phyloP scores from a whole-genome alignment of 2,888 invertebrate genomes.

The Tenthredo scrophulariae region DNA sequence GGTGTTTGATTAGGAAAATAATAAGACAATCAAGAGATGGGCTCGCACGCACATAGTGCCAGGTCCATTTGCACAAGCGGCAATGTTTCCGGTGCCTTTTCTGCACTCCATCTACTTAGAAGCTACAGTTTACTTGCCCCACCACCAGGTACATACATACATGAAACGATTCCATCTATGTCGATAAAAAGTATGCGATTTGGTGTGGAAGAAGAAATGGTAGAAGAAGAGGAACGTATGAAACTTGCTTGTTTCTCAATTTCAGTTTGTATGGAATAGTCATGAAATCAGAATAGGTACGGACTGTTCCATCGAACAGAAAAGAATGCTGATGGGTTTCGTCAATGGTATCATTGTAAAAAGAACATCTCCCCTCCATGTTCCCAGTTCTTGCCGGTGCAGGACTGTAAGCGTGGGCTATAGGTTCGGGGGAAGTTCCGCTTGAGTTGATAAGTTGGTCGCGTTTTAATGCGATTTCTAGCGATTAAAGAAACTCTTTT shows the following conservation, averaged over 20 bases:
- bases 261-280: not conserved
- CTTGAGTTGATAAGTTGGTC: constrained; percentile 46
- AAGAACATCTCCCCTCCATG: not conserved
- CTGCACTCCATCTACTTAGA: constrained; percentile 83
- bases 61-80: constrained; percentile 69
- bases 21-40: constrained; percentile 56
- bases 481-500: constrained; percentile 11
- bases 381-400: not conserved
- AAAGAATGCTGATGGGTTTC: not conserved
- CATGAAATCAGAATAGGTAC: not conserved
- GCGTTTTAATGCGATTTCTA: not conserved
- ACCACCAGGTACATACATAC: constrained; percentile 83
- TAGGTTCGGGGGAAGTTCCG: constrained; percentile 43
- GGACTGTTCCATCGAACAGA: not conserved
- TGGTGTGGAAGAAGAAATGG: not conserved
- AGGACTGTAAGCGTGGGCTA: not conserved
- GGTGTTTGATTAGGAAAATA: constrained; percentile 3
- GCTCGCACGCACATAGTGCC: constrained; percentile 61
- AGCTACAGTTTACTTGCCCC: constrained; percentile 85
- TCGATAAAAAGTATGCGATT: not conserved
- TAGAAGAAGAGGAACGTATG: constrained; percentile 1
- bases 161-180: constrained; percentile 52
- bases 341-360: not conserved
- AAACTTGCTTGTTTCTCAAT: not conserved
- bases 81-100: constrained; percentile 76